Base-by-base conservation (phyloP, 2,797 vertebrate species). In the Gymnocypris eckloni region DNA sequence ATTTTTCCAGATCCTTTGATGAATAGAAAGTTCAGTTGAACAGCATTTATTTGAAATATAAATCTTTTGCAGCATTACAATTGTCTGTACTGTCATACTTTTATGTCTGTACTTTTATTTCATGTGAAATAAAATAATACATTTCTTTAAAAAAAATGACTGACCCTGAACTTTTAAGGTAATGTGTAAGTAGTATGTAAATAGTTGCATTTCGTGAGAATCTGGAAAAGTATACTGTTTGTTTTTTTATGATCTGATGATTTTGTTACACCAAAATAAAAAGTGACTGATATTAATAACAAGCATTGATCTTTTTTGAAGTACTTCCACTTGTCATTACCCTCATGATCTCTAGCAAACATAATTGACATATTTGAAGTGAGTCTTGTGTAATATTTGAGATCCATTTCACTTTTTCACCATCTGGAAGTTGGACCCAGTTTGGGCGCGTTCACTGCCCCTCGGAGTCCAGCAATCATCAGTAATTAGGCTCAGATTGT, bases 401-500 rank as follows among this genome's bases (percentile, higher is more conserved):
- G 61, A 87, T 84, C 70, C n/a, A 82, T 78, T 72, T 84, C 15
- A 28, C 56, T 83, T 77, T 66, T 88, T 79, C 45, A 75, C 85
- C 89, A 88, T 90, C 89, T 88, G 89, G 86, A 88, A 66, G 80
- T 81, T 69, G 81, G 87, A 79, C 81, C 59, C 77, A 83, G 86
- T 88, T 87, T 82, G 82, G 77, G 64, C 15, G 4, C 83, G 81
- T 89, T 89, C 84, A 70, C 81, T 84, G 73, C 52, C 73, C 66
- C 85, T 85, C 79, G 72, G 83, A 87, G 87, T 87, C 83, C 71
- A 88, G 90, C 84, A 88, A 81, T 90, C 86, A 85, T 83, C 56
- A 78, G 86, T 82, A 87, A 89, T 91, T 89, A 87, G 66, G 81
- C 87, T 88, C 84, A 89, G 84, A 88, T 86, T 86, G 88, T 83